Evolutionary conservation across 2,797 vertebrate genomes (phyloP).

Genomic region (Centropyge bicolor): DNA sequence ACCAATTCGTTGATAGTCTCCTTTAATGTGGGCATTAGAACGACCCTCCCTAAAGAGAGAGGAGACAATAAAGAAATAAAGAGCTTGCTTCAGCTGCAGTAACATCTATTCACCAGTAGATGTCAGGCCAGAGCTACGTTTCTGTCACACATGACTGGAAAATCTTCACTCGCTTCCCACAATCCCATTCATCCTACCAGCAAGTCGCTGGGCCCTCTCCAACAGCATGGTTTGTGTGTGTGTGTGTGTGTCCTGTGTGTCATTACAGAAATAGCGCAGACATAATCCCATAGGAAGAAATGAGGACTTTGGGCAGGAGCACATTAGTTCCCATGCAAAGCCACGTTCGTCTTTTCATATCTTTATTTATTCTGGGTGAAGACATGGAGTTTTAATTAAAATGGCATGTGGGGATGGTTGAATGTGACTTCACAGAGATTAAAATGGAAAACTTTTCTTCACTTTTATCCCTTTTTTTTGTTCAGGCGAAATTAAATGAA

Average conservation of each 20-base stretch:
- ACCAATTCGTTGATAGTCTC: slow-evolving; percentile 94
- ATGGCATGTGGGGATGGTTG: too few relatives aligned
- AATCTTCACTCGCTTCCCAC: slow-evolving; percentile 39
- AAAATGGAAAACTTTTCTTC: background rate
- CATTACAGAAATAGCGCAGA: slow-evolving; percentile 42
- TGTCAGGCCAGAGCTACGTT: slow-evolving; percentile 49
- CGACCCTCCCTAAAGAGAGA: slow-evolving; percentile 88
- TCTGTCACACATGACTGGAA: slow-evolving; percentile 7
- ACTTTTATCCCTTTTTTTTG: background rate
- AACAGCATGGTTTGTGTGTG: background rate
- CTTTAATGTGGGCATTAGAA: slow-evolving; percentile 93
- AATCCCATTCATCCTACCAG: slow-evolving; percentile 38
- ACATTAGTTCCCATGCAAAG: slow-evolving; percentile 13
- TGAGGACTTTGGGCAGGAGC: background rate
- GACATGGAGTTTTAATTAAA: background rate
- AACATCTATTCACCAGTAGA: slow-evolving; percentile 40
- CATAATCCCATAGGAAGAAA: slow-evolving; percentile 22
- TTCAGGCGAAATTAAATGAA: background rate
- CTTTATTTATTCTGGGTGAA: background rate
- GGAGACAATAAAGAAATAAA: background rate
- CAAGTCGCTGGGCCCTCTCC: slow-evolving; percentile 16
- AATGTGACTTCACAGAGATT: background rate
- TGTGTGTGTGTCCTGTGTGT: slow-evolving; percentile 9
- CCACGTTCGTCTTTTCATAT: background rate
- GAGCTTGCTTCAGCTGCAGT: background rate